These are phyloP conservation scores for Orussus abietinus DNA, from an alignment of 1,140 invertebrate genomes.

Conservation along the genomic window DNA sequence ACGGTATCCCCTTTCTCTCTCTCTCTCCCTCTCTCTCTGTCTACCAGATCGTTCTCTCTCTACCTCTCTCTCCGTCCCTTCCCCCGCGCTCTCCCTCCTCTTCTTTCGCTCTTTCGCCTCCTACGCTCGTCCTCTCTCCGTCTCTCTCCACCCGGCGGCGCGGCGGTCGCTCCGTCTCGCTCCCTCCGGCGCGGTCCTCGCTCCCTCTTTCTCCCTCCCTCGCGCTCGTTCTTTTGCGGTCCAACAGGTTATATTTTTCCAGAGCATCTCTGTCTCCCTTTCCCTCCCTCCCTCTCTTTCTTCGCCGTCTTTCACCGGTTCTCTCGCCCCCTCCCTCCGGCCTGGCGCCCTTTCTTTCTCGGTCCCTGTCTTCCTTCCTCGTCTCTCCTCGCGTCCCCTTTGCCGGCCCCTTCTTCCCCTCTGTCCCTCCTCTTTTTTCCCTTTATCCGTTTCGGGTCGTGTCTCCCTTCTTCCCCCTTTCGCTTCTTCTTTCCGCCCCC, in stretches of 20 bases:
- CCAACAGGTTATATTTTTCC: conserved; percentile 54
- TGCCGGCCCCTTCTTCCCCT: conserved; percentile 8
- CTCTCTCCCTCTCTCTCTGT: conserved; percentile 25
- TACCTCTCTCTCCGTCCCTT: conserved; percentile 7
- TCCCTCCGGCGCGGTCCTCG: conserved; percentile 8
- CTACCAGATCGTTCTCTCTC: conserved; percentile 19
- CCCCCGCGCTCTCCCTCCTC: neutral
- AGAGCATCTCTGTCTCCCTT: conserved; percentile 22
- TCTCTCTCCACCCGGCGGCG: neutral
- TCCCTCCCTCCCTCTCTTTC: conserved; percentile 15
- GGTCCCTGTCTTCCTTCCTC: neutral
- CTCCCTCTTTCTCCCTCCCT: conserved; percentile 14
- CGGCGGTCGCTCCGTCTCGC: conserved; percentile 15
- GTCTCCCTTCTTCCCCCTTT: too few relatives aligned
- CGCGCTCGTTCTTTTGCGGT: conserved; percentile 38
- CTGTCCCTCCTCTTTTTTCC: conserved; percentile 12
- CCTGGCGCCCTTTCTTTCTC: neutral
- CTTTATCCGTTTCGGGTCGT: conserved; percentile 13
- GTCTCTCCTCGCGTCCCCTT: conserved; percentile 2
- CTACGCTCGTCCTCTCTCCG: conserved; percentile 9
- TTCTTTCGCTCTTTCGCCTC: conserved; percentile 8
- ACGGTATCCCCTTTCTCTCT: conserved; percentile 21
- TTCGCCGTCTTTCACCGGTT: neutral
- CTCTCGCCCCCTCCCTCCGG: neutral
- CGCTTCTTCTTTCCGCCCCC: too few relatives aligned